These are phyloP conservation scores for Gymnocheta viridis DNA, from an alignment of 2,888 invertebrate species.

Conservation along the genomic window DNA sequence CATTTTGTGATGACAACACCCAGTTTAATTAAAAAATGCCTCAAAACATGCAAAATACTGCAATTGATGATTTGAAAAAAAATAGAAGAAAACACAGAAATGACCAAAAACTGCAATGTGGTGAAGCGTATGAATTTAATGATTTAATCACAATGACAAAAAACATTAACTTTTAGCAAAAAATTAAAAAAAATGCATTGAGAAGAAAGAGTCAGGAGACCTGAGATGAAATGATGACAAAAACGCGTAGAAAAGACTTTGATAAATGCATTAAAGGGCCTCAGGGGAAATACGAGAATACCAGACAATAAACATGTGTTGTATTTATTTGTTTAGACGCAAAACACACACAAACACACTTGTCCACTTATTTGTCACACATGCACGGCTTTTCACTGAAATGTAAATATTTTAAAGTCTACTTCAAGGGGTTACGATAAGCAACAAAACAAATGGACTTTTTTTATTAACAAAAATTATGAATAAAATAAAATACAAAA, in stretches of 20 bases:
- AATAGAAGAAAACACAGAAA: slow-evolving; percentile 36
- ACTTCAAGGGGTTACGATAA: slow-evolving; percentile 35
- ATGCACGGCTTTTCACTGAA: neutral
- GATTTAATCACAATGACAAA: slow-evolving; percentile 78
- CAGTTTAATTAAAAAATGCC: slow-evolving; percentile 70
- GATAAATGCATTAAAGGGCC: slow-evolving; percentile 69
- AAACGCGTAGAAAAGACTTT: slow-evolving; percentile 60
- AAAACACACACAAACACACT: slow-evolving; percentile 44
- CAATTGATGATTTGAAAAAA: slow-evolving; percentile 52
- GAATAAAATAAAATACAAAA: slow-evolving; percentile 72
- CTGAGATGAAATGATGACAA: slow-evolving; percentile 53
- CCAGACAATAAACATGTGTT: slow-evolving; percentile 69
- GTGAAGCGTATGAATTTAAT: slow-evolving; percentile 81
- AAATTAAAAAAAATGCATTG: neutral
- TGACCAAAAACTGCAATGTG: slow-evolving; percentile 73
- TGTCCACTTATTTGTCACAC: slow-evolving; percentile 56
- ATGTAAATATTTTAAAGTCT: slow-evolving; percentile 48
- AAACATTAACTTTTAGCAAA: slow-evolving; percentile 52
- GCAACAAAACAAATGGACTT: slow-evolving; percentile 22
- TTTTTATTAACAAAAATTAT: slow-evolving; percentile 52
- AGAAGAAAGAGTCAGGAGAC: neutral
- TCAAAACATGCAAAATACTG: slow-evolving; percentile 66
- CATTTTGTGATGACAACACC: slow-evolving; percentile 69
- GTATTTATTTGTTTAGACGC: slow-evolving; percentile 67
- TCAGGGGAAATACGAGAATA: slow-evolving; percentile 62